phyloP scores from a whole-genome alignment of 2,888 invertebrate species.

The Baronia brevicornis region DNA sequence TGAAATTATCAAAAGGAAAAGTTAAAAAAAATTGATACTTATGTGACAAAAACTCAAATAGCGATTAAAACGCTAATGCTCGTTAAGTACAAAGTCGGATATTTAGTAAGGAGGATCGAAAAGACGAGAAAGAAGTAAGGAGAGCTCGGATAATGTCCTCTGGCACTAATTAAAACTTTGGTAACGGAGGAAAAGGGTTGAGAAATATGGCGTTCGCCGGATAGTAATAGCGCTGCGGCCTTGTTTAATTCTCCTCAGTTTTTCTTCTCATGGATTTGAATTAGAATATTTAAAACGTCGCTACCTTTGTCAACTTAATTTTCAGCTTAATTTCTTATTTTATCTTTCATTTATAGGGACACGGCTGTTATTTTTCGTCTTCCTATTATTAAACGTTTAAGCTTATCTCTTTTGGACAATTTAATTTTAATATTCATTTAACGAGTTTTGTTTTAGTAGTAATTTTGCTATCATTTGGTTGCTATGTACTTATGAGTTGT shows the following conservation, averaged over 20 bases:
- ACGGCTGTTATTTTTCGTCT: constrained; percentile 7
- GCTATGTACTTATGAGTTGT: too few relatives aligned
- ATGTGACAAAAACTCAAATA: too few relatives aligned
- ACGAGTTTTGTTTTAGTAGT: not conserved
- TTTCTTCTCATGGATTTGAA: constrained; percentile 42
- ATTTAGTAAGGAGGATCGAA: constrained; percentile 45
- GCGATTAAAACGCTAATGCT: constrained; percentile 23
- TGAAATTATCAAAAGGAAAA: too few relatives aligned
- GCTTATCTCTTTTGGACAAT: constrained; percentile 10
- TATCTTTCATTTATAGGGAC: constrained; percentile 8
- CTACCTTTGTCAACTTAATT: constrained; percentile 17
- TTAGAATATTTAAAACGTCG: constrained; percentile 40
- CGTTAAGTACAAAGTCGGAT: constrained; percentile 45
- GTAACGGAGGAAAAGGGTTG: constrained; percentile 63
- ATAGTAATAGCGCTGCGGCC: constrained; percentile 60
- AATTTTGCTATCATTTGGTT: not conserved
- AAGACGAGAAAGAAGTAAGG: constrained; percentile 46
- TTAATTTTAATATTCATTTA: constrained; percentile 5
- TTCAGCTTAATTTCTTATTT: constrained; percentile 14
- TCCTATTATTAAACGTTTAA: constrained; percentile 1
- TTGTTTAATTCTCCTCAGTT: constrained; percentile 56
- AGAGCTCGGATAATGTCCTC: constrained; percentile 67
- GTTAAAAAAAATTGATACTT: too few relatives aligned
- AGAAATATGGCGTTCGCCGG: constrained; percentile 63
- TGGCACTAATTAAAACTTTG: constrained; percentile 74